Conservation (phyloP, 2,888 invertebrate genomes). For the Amorpha juglandis region DNA sequence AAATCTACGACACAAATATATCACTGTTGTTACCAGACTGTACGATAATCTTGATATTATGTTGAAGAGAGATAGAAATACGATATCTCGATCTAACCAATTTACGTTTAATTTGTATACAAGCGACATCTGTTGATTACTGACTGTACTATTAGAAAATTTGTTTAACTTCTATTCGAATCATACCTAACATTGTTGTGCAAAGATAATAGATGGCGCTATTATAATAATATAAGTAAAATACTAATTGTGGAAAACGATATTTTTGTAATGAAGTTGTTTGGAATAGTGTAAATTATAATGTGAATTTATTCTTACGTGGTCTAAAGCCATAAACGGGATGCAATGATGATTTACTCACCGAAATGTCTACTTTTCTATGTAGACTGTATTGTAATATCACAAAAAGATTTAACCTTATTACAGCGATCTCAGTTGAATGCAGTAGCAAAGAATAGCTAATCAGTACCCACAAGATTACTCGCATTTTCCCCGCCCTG, state of each 20-base stretch:
- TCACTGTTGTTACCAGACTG: constrained; percentile 12
- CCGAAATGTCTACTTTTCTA: too few relatives aligned
- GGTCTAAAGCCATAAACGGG: too few relatives aligned
- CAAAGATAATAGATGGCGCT: background rate
- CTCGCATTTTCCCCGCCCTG: background rate
- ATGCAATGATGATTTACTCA: too few relatives aligned
- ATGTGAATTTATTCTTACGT: too few relatives aligned
- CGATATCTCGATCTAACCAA: background rate
- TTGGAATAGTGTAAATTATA: too few relatives aligned
- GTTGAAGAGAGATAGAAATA: background rate
- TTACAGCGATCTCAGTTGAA: background rate
- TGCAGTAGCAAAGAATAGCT: too few relatives aligned
- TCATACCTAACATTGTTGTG: background rate
- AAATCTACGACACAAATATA: background rate
- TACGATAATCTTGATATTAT: constrained; percentile 2
- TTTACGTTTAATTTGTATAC: background rate
- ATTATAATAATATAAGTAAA: background rate
- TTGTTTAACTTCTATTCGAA: too few relatives aligned
- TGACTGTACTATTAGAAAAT: background rate
- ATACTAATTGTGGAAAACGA: too few relatives aligned
- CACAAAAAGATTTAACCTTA: background rate
- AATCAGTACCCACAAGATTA: background rate
- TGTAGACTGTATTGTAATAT: too few relatives aligned
- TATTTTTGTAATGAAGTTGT: too few relatives aligned
- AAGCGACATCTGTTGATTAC: background rate